Evolutionary conservation across 1,140 invertebrate genomes (phyloP).

Genomic region (Drosophila trapezifrons): DNA sequence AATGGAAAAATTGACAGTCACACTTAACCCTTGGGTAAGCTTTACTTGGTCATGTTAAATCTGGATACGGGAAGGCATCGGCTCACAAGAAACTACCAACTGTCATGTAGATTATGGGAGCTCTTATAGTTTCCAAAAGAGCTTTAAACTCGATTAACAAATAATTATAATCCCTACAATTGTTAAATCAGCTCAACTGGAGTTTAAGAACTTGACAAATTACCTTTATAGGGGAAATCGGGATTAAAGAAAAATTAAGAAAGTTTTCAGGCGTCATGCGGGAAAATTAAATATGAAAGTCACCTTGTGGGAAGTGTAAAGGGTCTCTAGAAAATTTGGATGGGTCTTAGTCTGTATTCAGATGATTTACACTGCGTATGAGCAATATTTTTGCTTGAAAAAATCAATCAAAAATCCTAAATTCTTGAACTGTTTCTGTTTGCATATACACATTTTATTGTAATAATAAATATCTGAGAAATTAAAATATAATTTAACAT

Average conservation of each 20-base stretch:
- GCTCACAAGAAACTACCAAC: not conserved
- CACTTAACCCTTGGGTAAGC: not conserved
- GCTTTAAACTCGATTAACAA: not conserved
- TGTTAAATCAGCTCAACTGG: not conserved
- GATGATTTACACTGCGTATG: not conserved
- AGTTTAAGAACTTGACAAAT: not conserved
- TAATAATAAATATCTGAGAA: not conserved
- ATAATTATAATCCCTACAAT: not conserved
- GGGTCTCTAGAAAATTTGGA: not conserved
- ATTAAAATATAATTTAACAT: not conserved
- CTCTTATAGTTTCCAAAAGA: not conserved
- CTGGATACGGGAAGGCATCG: not conserved
- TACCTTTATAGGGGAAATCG: not conserved
- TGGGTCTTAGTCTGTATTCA: not conserved
- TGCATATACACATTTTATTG: not conserved
- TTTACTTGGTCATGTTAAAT: not conserved
- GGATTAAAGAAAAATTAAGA: not conserved
- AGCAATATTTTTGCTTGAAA: not conserved
- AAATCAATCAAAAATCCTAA: no score
- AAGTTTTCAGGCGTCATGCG: not conserved
- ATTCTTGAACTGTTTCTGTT: not conserved
- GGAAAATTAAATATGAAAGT: conserved; percentile 6
- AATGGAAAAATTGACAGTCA: conserved; percentile 3
- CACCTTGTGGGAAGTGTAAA: not conserved
- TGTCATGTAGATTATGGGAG: no score